Base-by-base conservation (phyloP, 2,888 invertebrate species). In the Anaspis maculata region DNA sequence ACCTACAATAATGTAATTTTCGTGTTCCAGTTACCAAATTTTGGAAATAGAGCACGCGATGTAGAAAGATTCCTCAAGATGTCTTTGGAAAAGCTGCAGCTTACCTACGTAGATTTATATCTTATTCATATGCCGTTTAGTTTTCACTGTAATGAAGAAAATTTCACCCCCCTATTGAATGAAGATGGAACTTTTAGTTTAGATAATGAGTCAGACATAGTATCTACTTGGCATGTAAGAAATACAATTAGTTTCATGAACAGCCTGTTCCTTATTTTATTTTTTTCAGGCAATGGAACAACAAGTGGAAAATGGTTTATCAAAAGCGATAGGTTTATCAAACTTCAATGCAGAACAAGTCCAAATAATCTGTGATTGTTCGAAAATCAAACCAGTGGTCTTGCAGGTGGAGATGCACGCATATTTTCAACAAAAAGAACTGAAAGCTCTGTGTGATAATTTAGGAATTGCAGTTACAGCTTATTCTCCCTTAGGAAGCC, bases 51-150 rank as follows among this genome's bases (percentile, higher is more conserved):
- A 31, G 72, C 79, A 2, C 67, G 69, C 1, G 77, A 79, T 43
- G 83, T 85, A 1, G 72, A 73, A 43, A 73, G 72, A 44, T 84
- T 76, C 52, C 55, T 83, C 15, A 70, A 73, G 27, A 54, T 76
- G 36, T 85, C 84, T 3, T 62, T 88, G 25, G 54, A 69, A 31
- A 72, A 69, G 24, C 62, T 88, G 30, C 74, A 78, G 42, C 57
- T 82, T 42, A 70, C 73, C 40, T 87, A 86, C 56, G 68, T 88
- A 2, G 87, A 89, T 51, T 70, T 88, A 44, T 87, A 85, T 55
- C 69, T 88, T 15, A 73, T 86, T 37, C 88, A 89, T 52, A 77
- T 79, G 62, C 85, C 87, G 0, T 77, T 84, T 52, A 77, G 77
- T 3, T 76, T 83, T 47, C 56, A 64, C 29, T 71, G 72, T 46